Percentiles rank a stretch among this genome's conserved stretches.
Evolutionary conservation across 37 sponge, comb jelly and placozoan species (phyloP).

Genomic region (Axinella damicornis): DNA sequence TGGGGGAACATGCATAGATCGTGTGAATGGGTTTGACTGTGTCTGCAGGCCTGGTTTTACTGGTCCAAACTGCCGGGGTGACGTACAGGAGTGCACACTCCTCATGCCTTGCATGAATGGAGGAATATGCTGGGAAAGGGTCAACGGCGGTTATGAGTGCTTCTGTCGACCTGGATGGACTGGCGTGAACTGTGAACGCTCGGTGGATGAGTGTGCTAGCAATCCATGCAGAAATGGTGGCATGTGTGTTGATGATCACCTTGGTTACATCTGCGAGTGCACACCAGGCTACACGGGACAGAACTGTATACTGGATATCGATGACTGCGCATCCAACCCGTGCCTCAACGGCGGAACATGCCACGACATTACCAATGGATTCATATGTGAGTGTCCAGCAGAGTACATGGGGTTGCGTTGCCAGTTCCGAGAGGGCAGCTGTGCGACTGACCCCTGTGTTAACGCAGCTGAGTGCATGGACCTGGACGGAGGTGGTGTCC

Average conservation of each 20-base stretch:
- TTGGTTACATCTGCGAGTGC: conserved; percentile 65
- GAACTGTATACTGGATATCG: conserved; percentile 66
- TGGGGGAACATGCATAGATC: conserved; percentile 51
- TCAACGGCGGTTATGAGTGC: conserved; percentile 64
- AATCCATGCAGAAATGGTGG: conserved; percentile 77
- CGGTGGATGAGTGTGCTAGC: conserved; percentile 62
- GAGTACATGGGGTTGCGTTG: conserved; percentile 46
- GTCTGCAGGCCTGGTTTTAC: conserved; percentile 54
- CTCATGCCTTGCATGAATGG: conserved; percentile 51
- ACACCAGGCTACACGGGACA: conserved; percentile 68
- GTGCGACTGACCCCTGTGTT: conserved; percentile 43
- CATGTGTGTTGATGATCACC: conserved; percentile 74
- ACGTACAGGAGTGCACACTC: conserved; percentile 37
- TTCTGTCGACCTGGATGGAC: conserved; percentile 86
- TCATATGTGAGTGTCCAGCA: conserved; percentile 55
- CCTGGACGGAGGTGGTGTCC: neutral
- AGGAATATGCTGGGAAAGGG: conserved; percentile 23
- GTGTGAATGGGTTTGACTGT: conserved; percentile 37
- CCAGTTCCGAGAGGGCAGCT: conserved; percentile 10
- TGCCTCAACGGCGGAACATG: conserved; percentile 78
- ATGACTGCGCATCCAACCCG: conserved; percentile 59
- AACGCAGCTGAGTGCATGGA: conserved; percentile 7
- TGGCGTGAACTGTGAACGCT: conserved; percentile 64
- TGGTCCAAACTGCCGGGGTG: conserved; percentile 26
- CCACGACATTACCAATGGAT: conserved; percentile 54